Evolutionary conservation across 2,888 invertebrate genomes (phyloP).

Genomic region (Mesochorus sp.): DNA sequence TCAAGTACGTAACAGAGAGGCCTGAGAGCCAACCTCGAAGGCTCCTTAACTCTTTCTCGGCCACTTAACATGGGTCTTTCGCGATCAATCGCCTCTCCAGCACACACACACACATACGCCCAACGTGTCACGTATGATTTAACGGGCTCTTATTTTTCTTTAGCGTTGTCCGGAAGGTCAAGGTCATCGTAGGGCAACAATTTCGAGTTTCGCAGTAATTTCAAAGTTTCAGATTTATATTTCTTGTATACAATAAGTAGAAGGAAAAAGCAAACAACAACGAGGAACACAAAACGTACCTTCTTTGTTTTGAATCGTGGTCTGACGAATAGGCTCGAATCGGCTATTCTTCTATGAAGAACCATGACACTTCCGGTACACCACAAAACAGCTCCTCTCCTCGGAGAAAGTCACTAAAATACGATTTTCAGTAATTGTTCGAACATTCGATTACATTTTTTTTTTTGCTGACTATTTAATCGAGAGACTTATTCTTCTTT

Average conservation of each 20-base stretch:
- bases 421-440: not conserved
- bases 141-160: slow-evolving; percentile 28
- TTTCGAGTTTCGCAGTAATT: not conserved
- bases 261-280: not conserved
- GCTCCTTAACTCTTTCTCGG: not conserved
- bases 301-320: slow-evolving; percentile 67
- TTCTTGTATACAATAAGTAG: not conserved
- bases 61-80: slow-evolving; percentile 11
- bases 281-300: slow-evolving; percentile 40
- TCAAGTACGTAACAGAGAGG: slow-evolving; percentile 32
- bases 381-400: slow-evolving; percentile 38
- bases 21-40: not conserved
- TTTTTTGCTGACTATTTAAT: not conserved
- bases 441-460: not conserved
- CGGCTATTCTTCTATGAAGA: slow-evolving; percentile 63
- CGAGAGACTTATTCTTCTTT: not conserved
- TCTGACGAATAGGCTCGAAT: slow-evolving; percentile 57
- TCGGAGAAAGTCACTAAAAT: slow-evolving; percentile 40
- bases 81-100: slow-evolving; percentile 39
- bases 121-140: slow-evolving; percentile 43
- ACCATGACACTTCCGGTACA: slow-evolving; percentile 64
- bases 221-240: not conserved
- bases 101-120: not conserved
- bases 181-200: not conserved
- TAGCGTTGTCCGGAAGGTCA: slow-evolving; percentile 34